phyloP scores from a whole-genome alignment of 2,888 invertebrate species.

The Drosophila cognata region DNA sequence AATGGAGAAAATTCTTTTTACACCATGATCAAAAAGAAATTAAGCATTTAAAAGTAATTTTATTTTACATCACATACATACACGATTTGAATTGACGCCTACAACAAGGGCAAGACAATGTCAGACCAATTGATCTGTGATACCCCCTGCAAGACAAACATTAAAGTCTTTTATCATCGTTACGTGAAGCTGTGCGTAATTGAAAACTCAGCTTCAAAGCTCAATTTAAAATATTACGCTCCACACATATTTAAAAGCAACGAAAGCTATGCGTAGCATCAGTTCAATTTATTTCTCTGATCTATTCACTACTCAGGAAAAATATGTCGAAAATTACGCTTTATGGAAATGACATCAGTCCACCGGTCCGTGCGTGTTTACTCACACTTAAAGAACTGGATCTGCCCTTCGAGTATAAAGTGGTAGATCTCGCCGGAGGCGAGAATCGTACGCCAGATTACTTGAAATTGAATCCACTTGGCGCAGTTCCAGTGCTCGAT shows the following conservation, averaged over 20 bases:
- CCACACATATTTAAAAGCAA: constrained; percentile 7
- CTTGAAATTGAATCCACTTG: constrained; percentile 86
- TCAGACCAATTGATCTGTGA: neutral
- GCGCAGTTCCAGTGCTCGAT: constrained; percentile 76
- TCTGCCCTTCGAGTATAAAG: constrained; percentile 83
- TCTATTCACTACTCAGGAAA: neutral
- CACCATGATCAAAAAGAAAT: neutral
- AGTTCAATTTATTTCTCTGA: neutral
- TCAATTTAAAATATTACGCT: neutral
- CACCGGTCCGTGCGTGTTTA: constrained; percentile 87
- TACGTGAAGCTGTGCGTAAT: neutral
- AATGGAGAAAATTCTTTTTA: neutral
- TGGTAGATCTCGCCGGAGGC: constrained; percentile 13
- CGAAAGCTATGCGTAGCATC: neutral
- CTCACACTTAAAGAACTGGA: constrained; percentile 88
- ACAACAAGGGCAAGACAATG: neutral
- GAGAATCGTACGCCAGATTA: constrained; percentile 66
- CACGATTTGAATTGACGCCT: neutral
- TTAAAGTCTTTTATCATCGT: constrained; percentile 28
- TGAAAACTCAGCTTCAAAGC: constrained; percentile 3
- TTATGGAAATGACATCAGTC: constrained; percentile 83
- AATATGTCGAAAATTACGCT: constrained; percentile 57
- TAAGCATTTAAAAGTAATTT: neutral
- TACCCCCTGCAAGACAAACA: neutral
- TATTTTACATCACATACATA: neutral